Evolutionary conservation across 2,113 vertebrate species (phyloP), one percentile per base, ranked within the genome.

Genomic region (Macrotus californicus): DNA sequence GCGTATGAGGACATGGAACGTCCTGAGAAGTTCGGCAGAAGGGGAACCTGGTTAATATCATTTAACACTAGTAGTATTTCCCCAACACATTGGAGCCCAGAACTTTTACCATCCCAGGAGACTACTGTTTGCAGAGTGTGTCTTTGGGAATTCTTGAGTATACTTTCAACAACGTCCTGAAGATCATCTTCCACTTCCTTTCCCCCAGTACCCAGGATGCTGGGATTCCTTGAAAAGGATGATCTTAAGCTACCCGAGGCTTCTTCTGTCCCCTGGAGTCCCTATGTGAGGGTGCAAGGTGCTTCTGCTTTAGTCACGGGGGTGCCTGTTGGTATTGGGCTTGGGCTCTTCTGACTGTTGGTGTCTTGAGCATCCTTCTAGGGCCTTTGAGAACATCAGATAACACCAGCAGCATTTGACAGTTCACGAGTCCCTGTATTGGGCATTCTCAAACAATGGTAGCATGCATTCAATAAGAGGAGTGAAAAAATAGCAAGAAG

Each of bases 241-340:
- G 48, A 64, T 39, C 22, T 46, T 64, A 34, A 70, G 5, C n/a
- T n/a, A 41, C 31, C 43, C 2, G 5, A 79, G 31, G 46, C 46
- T 73, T 24, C 52, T 41, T 31, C 69, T 21, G 9, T 22, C 59
- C 41, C n/a, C n/a, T 5, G 26, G 24, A 52, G 66, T 87, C 43
- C 36, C 31, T 43, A 0, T 13, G 26, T 2, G 59, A 79, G 12
- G 52, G 41, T 10, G 7, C 19, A 22, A 46, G 6, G 2, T 1
- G 7, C 14, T 21, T 75, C 24, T 61, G 19, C 56, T 46, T 22
- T 91, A 6, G 41, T 43, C 4, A 4, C 0, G 2, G 15, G 16
- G 31, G 18, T 2, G 0, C 4, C 36, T 54, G 6, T 75, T 26
- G 64, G 50, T 43, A 4, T 54, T 22, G 70, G 21, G 18, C 2